Evolutionary conservation across 2,797 vertebrate genomes (phyloP).

Genomic region (Poeciliopsis turneri): DNA sequence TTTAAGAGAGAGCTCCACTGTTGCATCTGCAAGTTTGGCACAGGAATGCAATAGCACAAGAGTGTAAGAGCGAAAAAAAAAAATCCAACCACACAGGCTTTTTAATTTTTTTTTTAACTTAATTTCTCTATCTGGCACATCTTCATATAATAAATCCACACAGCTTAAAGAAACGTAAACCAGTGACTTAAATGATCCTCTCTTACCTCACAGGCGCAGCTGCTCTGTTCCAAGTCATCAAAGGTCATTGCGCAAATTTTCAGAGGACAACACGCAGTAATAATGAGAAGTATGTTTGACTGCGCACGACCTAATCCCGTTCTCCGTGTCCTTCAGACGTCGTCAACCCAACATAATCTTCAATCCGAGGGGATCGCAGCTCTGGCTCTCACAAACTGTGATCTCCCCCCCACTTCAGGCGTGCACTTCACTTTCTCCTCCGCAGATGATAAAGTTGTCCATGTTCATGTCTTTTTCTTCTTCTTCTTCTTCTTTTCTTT

Average conservation of each 20-base stretch:
- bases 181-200: not conserved
- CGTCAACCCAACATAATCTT: constrained; percentile 69
- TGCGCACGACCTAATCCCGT: constrained; percentile 69
- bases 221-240: constrained; percentile 68
- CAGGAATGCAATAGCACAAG: not conserved
- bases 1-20: not conserved
- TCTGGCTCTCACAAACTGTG: constrained; percentile 36
- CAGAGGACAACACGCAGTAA: constrained; percentile 54
- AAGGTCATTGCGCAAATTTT: constrained; percentile 74
- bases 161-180: constrained; percentile 4
- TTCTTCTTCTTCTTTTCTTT: too few species aligned
- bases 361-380: constrained; percentile 56
- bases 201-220: constrained; percentile 68
- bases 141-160: constrained; percentile 30
- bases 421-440: constrained; percentile 57
- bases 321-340: constrained; percentile 73
- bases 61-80: constrained; percentile 19
- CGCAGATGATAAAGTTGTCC: constrained; percentile 58
- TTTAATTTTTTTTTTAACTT: too few species aligned
- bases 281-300: constrained; percentile 62
- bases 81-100: constrained; percentile 1
- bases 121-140: constrained; percentile 15
- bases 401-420: constrained; percentile 44
- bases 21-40: constrained; percentile 1
- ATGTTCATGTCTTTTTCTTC: constrained; percentile 10